Evolutionary conservation across 2,888 invertebrate species (phyloP).

Genomic region (Nemotelus nigrinus): DNA sequence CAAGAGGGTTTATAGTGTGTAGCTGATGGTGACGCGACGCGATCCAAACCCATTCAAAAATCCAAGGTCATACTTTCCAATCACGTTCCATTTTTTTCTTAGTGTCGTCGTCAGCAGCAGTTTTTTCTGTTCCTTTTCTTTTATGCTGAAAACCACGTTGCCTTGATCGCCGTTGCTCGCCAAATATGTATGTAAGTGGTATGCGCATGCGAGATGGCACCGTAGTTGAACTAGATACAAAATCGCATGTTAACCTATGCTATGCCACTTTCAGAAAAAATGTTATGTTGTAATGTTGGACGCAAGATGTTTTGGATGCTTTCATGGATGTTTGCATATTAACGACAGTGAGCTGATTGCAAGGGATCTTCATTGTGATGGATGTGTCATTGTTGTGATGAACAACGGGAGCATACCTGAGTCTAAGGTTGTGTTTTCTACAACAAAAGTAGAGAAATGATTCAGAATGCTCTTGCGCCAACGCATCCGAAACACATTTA

Average conservation of each 20-base stretch:
- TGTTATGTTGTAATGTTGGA: background rate
- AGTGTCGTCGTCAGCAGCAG: background rate
- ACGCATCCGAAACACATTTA: too few relatives aligned
- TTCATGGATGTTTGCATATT: too few relatives aligned
- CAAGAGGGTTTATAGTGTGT: slow-evolving; percentile 6
- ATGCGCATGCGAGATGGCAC: background rate
- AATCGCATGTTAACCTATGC: background rate
- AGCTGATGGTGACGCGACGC: slow-evolving; percentile 26
- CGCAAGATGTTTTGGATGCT: background rate
- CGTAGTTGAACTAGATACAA: background rate
- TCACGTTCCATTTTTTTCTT: slow-evolving; percentile 48
- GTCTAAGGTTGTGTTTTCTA: too few relatives aligned
- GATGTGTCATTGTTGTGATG: too few relatives aligned
- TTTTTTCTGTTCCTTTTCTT: background rate
- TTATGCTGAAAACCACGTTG: slow-evolving; percentile 6
- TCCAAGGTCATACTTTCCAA: slow-evolving; percentile 51
- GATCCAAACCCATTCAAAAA: slow-evolving; percentile 43
- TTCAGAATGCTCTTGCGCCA: too few relatives aligned
- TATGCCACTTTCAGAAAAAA: too few relatives aligned
- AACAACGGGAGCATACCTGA: too few relatives aligned
- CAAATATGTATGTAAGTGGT: background rate
- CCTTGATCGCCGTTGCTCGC: slow-evolving; percentile 10
- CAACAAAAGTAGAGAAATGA: too few relatives aligned
- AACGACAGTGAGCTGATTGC: too few relatives aligned
- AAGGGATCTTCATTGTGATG: too few relatives aligned